These are phyloP conservation scores for Megalopta genalis DNA, from an alignment of 1,140 invertebrate species.

Conservation along the genomic window DNA sequence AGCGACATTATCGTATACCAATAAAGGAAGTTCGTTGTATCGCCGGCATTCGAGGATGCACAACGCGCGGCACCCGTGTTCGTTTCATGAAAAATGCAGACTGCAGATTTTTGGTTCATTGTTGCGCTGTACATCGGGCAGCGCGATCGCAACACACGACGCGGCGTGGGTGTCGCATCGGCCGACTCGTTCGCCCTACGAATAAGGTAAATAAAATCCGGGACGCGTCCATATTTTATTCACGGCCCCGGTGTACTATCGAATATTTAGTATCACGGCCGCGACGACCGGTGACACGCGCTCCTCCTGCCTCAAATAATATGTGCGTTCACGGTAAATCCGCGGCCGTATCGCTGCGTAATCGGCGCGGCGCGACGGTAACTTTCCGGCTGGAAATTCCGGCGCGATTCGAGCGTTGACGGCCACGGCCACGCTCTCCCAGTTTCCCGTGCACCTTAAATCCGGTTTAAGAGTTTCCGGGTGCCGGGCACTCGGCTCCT, in stretches of 20 bases:
- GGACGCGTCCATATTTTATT: constrained; percentile 53
- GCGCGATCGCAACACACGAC: no score
- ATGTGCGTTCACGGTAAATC: constrained; percentile 51
- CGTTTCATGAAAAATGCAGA: no score
- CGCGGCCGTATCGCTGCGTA: background rate
- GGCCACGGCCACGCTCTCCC: background rate
- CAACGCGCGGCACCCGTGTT: no score
- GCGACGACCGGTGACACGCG: constrained; percentile 31
- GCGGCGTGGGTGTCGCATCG: no score
- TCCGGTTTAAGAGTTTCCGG: constrained; percentile 44
- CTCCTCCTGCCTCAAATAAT: constrained; percentile 35
- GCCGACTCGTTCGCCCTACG: no score
- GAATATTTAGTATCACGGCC: constrained; percentile 62
- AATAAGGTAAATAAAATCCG: constrained; percentile 40
- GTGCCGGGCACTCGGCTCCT: constrained; percentile 15
- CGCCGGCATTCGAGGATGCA: no score
- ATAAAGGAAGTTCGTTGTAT: no score
- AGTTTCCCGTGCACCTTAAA: constrained; percentile 38
- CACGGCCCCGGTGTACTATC: constrained; percentile 17
- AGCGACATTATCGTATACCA: no score
- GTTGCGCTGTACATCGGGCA: no score
- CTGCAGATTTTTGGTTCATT: no score
- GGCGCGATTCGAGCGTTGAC: constrained; percentile 17
- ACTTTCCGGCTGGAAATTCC: constrained; percentile 26
- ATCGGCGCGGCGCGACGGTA: background rate